Evolutionary conservation across 2,888 invertebrate genomes (phyloP), one percentile per base, ranked within the genome.

Genomic region (Acrobasis consociella): DNA sequence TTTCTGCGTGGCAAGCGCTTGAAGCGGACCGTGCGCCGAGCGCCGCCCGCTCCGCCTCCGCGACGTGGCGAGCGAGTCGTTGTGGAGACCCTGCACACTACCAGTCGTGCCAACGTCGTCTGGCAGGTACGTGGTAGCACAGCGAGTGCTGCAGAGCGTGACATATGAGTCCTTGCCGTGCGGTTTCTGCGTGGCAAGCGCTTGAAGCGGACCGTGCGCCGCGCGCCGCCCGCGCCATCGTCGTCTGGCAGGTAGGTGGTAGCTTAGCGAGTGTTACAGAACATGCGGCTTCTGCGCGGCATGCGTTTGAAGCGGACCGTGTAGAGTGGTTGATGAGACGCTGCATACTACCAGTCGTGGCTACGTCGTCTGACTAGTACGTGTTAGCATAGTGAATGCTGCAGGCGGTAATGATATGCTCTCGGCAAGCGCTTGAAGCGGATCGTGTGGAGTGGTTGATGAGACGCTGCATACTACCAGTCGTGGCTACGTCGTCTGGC

Each of bases 381-480:
- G n/a, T n/a, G n/a, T n/a, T n/a, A n/a, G n/a, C n/a, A n/a, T n/a
- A n/a, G n/a, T n/a, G n/a, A n/a, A n/a, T n/a, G n/a, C n/a, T n/a
- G n/a, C n/a, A n/a, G n/a, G n/a, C n/a, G n/a, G n/a, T n/a, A n/a
- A n/a, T n/a, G n/a, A n/a, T n/a, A n/a, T n/a, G n/a, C n/a, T 9
- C 9, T 38, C 5, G 38, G 38, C 38, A 38, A 38, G 38, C 38
- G 38, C 7, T 9, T 38, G 38, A 38, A 38, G 13, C 50, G 42
- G 22, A 15, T 89, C 62, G 94, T 94, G 73, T 91, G 93, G n/a
- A n/a, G n/a, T n/a, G n/a, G n/a, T n/a, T n/a, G n/a, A n/a, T 94
- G 97, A 97, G 89, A 95, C 97, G 11, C 93, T 97, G 71, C 95
- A 96, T 76, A 97, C 97, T 13, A 94, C 94, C 77, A 96, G 97